phyloP scores from a whole-genome alignment of 1,140 invertebrate species.

The Pemphigus obesinymphae region DNA sequence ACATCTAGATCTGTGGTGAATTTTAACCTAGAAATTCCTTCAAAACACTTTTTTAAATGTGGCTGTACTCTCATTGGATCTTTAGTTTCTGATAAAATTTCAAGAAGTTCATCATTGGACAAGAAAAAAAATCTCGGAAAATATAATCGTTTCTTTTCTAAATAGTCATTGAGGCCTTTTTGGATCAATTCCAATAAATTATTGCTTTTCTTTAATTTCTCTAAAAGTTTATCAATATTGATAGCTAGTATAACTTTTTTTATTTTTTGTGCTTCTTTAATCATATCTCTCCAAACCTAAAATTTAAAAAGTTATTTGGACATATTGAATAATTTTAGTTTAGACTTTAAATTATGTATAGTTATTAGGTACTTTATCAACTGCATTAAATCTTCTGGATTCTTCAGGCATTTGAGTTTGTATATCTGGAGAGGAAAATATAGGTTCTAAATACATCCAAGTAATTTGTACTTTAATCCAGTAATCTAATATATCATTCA shows the following conservation, averaged over 20 bases:
- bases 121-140: constrained; percentile 97
- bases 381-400: constrained; percentile 81
- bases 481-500: constrained; percentile 91
- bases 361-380: constrained; percentile 77
- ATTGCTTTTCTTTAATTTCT: constrained; percentile 83
- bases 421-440: constrained; percentile 96
- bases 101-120: constrained; percentile 92
- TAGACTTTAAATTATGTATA: too few species aligned
- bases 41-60: constrained; percentile 96
- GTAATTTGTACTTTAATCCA: constrained; percentile 94
- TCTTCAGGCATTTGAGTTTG: constrained; percentile 86
- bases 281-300: constrained; percentile 87
- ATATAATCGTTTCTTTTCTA: constrained; percentile 91
- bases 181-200: constrained; percentile 82
- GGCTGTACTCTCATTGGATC: constrained; percentile 95
- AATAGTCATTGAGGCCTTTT: constrained; percentile 86
- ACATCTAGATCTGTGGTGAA: constrained; percentile 85
- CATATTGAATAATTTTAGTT: neutral
- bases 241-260: constrained; percentile 78
- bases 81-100: constrained; percentile 95
- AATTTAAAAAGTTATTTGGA: neutral
- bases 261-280: constrained; percentile 76
- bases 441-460: constrained; percentile 96
- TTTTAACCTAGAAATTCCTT: constrained; percentile 78
- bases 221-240: constrained; percentile 89